A percentile compares a stretch with the other conserved stretches of the same genome.
Evolutionary conservation across 2,797 vertebrate species (phyloP).

Genomic region (Siniperca obscura): DNA sequence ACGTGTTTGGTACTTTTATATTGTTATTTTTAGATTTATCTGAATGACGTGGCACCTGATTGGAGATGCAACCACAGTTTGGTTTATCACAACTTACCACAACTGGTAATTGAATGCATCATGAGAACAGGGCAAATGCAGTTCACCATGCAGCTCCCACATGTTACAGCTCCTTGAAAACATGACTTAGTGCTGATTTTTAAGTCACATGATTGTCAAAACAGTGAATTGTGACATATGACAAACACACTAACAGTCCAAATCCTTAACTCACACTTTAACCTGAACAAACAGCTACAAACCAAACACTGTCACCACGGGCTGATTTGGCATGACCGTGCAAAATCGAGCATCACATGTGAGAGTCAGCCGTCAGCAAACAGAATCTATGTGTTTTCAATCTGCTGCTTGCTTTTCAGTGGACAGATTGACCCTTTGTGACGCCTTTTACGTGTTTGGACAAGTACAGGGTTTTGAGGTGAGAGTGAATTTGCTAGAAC

Average conservation of each 20-base stretch:
- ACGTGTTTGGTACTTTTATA: too few relatives aligned
- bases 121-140: not conserved
- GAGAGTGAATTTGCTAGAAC: not conserved
- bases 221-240: too few relatives aligned
- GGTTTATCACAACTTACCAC: too few relatives aligned
- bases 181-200: too few relatives aligned
- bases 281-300: not conserved
- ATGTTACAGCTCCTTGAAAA: not conserved
- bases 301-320: not conserved
- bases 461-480: not conserved
- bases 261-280: not conserved
- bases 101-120: not conserved
- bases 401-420: not conserved
- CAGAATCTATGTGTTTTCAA: not conserved
- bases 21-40: too few relatives aligned
- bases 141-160: too few relatives aligned
- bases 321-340: not conserved
- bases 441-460: not conserved
- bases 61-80: too few relatives aligned
- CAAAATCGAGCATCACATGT: conserved; percentile 1
- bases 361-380: not conserved
- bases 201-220: too few relatives aligned
- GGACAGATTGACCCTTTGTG: not conserved
- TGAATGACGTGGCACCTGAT: too few relatives aligned
- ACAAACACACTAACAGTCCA: not conserved